Base-by-base conservation (phyloP, 1,140 invertebrate genomes). In the Chelonus insularis region DNA sequence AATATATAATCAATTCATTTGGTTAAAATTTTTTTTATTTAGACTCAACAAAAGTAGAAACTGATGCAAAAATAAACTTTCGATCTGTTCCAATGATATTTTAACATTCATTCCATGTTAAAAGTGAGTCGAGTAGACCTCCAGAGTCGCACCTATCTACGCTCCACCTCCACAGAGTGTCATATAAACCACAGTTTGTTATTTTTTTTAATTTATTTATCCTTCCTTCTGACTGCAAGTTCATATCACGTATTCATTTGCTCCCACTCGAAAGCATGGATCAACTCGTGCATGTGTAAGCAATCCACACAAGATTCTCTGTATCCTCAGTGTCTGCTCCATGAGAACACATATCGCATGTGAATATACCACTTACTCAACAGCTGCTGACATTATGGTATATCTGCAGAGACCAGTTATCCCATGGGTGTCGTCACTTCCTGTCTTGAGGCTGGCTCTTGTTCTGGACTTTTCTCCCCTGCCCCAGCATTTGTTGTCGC, bases 361-460 rank as follows among this genome's bases (percentile, higher is more conserved):
- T 45, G 41, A 45, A 51, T 56, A 48, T 55, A 59, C 68, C 75
- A 78, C 77, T 79, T 77, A 76, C 74, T 62, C 67, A 68, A 74
- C 78, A 80, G 76, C 77, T 80, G 77, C 73, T 60, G 66, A 21
- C 55, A 43, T 60, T 64, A 64, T 60, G 55, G 51, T 45, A 60
- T 50, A 43, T 60, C 57, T 58, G 59, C 34, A 68, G 68, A 70
- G 57, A 29, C 7, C 62, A 64, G 62, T 64, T 69, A 69, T 71
- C 61, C 56, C 65, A 62, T 66, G 58, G 64, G 65, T 79, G 75
- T 76, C 76, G 75, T 79, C 77, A 79, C 70, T 79, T 80, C 78
- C 77, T 77, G 78, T 74, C 73, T 67, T 66, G 65, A 61, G 58
- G 55, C 57, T 59, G 55, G 48, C 65, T 48, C 51, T 62, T 14